These are phyloP conservation scores for Saccostrea cuccullata DNA, from an alignment of 1,140 invertebrate genomes.

Conservation along the genomic window DNA sequence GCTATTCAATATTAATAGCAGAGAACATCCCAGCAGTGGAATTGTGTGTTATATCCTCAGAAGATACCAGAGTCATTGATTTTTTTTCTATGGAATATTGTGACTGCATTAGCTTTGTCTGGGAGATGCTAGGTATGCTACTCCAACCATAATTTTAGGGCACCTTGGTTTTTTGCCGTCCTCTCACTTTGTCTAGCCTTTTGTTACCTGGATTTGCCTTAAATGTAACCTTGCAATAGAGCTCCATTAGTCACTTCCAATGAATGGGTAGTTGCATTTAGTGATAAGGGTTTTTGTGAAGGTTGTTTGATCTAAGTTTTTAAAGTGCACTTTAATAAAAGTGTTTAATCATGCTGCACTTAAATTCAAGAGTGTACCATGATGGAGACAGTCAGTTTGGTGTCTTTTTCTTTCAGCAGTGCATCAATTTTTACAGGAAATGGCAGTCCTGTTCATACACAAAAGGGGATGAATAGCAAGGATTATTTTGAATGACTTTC, in stretches of 20 bases:
- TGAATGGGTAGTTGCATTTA: constrained; percentile 16
- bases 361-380: neutral
- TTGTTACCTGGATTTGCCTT: constrained; percentile 6
- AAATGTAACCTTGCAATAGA: neutral
- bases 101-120: neutral
- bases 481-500: neutral
- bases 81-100: neutral
- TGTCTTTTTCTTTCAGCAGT: neutral
- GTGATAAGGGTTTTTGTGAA: neutral
- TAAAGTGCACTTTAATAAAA: neutral
- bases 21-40: neutral
- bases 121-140: neutral
- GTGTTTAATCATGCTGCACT: neutral
- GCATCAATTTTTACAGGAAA: neutral
- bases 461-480: neutral
- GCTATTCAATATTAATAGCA: neutral
- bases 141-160: neutral
- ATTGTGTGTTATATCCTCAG: neutral
- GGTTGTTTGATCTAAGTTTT: neutral
- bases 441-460: neutral
- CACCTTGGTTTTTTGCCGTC: neutral
- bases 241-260: neutral
- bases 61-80: constrained; percentile 2
- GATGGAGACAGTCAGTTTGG: neutral
- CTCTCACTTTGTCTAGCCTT: neutral